Base-by-base conservation (phyloP, 1,140 invertebrate genomes). In the Orchesella cincta region DNA sequence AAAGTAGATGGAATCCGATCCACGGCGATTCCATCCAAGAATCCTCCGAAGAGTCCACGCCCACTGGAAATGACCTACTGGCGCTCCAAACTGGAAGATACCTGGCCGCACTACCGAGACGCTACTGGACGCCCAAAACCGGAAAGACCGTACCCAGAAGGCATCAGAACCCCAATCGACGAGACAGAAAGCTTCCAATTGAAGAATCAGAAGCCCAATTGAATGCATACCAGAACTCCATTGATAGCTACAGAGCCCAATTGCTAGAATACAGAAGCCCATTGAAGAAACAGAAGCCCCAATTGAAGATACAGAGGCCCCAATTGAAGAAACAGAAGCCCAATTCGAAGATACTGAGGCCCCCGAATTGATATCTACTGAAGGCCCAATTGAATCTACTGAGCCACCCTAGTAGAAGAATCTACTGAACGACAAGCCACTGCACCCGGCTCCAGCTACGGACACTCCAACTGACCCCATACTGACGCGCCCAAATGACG, bases 271-370 rank as follows among this genome's bases (percentile, higher is more conserved):
- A 8, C 67, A 8, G 67, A 31, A 31, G 5, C 57, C 23, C n/a
- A 5, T 51, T n/a, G 46, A 51, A 51, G 46, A 12, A 12, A 31
- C 67, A 5, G 67, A 34, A 20, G 29, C 3, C 2, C 34, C 67
- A 31, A 26, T 31, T 20, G 67, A 71, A 71, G 67, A 33, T 3
- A 71, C 67, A 12, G 67, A 71, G 23, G 34, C 67, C 12, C 67
- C 67, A 2, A 31, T 8, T 8, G 12, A 12, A 33, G 67, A 71
- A 8, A 8, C 67, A 8, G 67, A 31, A 31, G 5, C 57, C 23
- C n/a, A 5, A n/a, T 5, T 23, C 5, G 67, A 71, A 33, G 67
- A 20, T 2, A 71, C 67, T 36, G 67, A 71, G 23, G 34, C 26
- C 2, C 67, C 67, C 29, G 54, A 57, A 57, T 5, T 5, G 14